Evolutionary conservation across 2,888 invertebrate species (phyloP), one percentile per base, ranked within the genome.

Genomic region (Sphaerophoria taeniata): DNA sequence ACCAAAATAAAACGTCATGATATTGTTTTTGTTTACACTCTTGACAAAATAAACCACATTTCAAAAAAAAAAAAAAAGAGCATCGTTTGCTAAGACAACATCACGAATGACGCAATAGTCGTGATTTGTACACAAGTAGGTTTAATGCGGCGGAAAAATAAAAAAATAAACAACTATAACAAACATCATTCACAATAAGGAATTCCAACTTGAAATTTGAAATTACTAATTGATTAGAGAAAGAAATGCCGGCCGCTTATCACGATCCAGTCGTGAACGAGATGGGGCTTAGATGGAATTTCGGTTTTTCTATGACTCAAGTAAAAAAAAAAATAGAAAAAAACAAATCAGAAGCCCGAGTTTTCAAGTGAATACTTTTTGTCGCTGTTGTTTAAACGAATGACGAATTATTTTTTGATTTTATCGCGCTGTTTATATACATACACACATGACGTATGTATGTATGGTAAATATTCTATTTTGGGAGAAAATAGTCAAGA

Each of bases 361-460:
- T n/a, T 65, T 34, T 34, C 49, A 65, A 51, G 65, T 65, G 24
- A 12, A 65, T 36, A 24, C 36, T 16, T 24, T 9, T 6, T 49
- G 7, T 6, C 36, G 11, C 4, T 24, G 36, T 4, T 63, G 49
- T n/a, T n/a, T n/a, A n/a, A n/a, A n/a, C 9, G 61, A 31, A 67
- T 67, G 67, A 67, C 36, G 53, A 53, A 51, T 67, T 67, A n/a
- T 67, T 53, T 16, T 51, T 65, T n/a, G n/a, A n/a, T n/a, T n/a
- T n/a, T n/a, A n/a, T n/a, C n/a, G n/a, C n/a, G n/a, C n/a, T n/a
- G n/a, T n/a, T n/a, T n/a, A n/a, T n/a, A n/a, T n/a, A n/a, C n/a
- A n/a, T n/a, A n/a, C 65, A 33, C 49, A 24, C 45, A 67, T n/a
- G n/a, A n/a, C n/a, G n/a, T n/a, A n/a, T n/a, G n/a, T n/a, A n/a